phyloP scores from a whole-genome alignment of 2,797 vertebrate genomes.

The Chelidonichthys spinosus region DNA sequence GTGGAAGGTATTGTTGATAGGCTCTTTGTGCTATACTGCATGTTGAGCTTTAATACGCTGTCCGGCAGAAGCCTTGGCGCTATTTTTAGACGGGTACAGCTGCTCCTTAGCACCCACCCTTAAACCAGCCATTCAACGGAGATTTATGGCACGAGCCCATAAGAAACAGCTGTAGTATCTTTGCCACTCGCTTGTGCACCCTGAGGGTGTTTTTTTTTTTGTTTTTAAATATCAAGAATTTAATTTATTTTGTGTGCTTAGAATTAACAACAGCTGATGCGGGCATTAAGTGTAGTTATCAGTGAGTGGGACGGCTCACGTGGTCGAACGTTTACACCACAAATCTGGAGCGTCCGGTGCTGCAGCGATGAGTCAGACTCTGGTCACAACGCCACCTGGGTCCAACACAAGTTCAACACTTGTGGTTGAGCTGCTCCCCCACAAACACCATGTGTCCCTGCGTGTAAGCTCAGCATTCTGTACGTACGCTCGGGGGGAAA shows the following conservation, averaged over 20 bases:
- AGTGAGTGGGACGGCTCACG: conserved; percentile 48
- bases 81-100: conserved; percentile 83
- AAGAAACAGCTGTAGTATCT: conserved; percentile 77
- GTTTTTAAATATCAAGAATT: conserved; percentile 11
- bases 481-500: neutral
- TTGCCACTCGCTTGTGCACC: conserved; percentile 55
- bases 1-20: conserved; percentile 73
- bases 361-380: conserved; percentile 71
- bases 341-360: conserved; percentile 55
- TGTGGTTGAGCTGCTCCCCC: conserved; percentile 53
- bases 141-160: conserved; percentile 76
- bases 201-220: conserved; percentile 11
- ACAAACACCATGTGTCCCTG: conserved; percentile 48
- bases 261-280: conserved; percentile 47
- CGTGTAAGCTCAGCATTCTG: conserved; percentile 48
- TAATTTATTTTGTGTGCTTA: conserved; percentile 28
- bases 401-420: conserved; percentile 61
- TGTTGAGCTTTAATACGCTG: conserved; percentile 65
- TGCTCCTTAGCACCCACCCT: conserved; percentile 77
- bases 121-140: conserved; percentile 73
- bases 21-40: conserved; percentile 72
- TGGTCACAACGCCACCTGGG: conserved; percentile 68
- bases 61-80: conserved; percentile 68
- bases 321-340: conserved; percentile 51
- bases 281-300: conserved; percentile 49